Evolutionary conservation across 1,140 invertebrate species (phyloP).

Genomic region (Rhyzopertha dominica): DNA sequence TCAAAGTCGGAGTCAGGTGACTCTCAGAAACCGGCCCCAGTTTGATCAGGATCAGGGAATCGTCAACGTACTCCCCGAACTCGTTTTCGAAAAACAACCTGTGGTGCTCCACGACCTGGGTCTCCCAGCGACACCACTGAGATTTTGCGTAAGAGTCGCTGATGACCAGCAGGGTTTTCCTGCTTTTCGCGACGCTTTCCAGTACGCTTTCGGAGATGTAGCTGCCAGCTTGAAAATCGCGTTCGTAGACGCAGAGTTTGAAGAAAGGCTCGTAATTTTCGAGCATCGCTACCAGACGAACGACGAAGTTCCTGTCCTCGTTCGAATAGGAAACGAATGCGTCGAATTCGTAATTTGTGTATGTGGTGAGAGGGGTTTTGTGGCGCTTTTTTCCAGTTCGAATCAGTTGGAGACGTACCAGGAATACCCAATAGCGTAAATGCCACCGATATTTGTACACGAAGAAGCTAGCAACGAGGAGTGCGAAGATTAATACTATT

Average conservation of each 20-base stretch:
- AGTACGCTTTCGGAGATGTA: conserved; percentile 58
- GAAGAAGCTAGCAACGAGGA: conserved; percentile 7
- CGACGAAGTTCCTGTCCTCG: conserved; percentile 57
- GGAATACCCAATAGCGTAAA: conserved; percentile 53
- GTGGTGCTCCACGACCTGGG: conserved; percentile 55
- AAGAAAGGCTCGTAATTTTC: conserved; percentile 52
- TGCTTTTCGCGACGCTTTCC: conserved; percentile 54
- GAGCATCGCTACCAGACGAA: conserved; percentile 52
- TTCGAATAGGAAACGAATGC: conserved; percentile 63
- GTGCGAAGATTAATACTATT: conserved; percentile 8
- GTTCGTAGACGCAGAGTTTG: conserved; percentile 59
- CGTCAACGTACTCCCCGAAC: conserved; percentile 45
- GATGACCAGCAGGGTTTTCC: conserved; percentile 58
- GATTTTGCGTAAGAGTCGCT: conserved; percentile 60
- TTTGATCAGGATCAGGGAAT: conserved; percentile 56
- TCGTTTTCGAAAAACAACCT: conserved; percentile 47
- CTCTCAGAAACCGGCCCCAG: conserved; percentile 51
- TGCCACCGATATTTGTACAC: conserved; percentile 40
- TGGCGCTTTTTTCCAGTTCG: conserved; percentile 43
- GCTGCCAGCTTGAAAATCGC: conserved; percentile 60
- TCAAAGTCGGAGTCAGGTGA: conserved; percentile 53
- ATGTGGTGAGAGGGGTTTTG: conserved; percentile 10
- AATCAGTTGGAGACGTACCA: conserved; percentile 46
- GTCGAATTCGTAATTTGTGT: conserved; percentile 52
- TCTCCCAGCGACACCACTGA: conserved; percentile 64